These are phyloP conservation scores for Kryptopterus vitreolus DNA, from an alignment of 2,797 vertebrate genomes.

Conservation along the genomic window DNA sequence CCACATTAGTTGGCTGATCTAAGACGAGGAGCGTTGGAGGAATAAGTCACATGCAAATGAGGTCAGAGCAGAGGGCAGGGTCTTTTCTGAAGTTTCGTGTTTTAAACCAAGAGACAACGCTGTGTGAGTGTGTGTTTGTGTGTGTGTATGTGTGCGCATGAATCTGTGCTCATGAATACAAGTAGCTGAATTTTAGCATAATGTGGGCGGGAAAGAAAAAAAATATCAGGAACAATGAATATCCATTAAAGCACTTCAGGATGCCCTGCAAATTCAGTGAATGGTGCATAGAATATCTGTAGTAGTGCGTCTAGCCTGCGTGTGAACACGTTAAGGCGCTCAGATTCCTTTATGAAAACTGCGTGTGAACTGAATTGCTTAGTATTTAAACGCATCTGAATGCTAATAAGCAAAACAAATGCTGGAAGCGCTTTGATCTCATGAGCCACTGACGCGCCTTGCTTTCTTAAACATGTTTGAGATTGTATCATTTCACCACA, in stretches of 20 bases:
- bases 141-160: background rate
- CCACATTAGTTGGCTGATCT: slow-evolving; percentile 32
- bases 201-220: background rate
- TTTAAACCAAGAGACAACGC: slow-evolving; percentile 1
- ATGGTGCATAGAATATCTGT: background rate
- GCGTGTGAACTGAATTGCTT: background rate
- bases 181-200: slow-evolving; percentile 18
- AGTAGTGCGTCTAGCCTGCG: background rate
- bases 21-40: slow-evolving; percentile 9
- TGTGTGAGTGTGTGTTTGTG: background rate
- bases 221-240: slow-evolving; percentile 16
- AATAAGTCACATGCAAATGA: slow-evolving; percentile 33
- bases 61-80: slow-evolving; percentile 22
- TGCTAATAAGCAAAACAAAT: slow-evolving; percentile 7
- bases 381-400: background rate
- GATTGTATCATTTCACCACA: too few relatives aligned
- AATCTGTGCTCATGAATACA: background rate
- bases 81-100: slow-evolving; percentile 9
- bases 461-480: background rate
- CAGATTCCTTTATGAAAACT: background rate
- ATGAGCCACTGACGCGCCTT: background rate
- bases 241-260: slow-evolving; percentile 4
- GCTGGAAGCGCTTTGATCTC: background rate
- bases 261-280: slow-evolving; percentile 1
- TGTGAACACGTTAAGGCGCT: background rate